These are phyloP conservation scores for Elymnias hypermnestra DNA, from an alignment of 1,140 invertebrate species.

Conservation along the genomic window DNA sequence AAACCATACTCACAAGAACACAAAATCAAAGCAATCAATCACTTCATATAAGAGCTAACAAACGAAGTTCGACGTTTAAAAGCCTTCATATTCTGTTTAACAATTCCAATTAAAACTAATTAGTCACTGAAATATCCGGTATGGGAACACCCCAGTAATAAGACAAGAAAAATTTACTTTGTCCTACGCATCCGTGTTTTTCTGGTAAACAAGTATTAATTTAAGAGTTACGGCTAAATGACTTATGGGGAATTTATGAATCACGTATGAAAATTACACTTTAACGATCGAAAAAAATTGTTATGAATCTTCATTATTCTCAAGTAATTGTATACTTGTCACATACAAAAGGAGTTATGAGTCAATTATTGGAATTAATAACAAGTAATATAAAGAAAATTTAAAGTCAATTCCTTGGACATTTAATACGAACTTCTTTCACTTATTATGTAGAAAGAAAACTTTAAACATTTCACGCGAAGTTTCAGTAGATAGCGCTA, in stretches of 20 bases:
- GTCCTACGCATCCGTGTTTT: constrained; percentile 3
- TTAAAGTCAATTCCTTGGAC: too few species aligned
- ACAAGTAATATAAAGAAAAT: too few species aligned
- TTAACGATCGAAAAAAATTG: constrained; percentile 10
- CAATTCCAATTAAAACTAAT: constrained; percentile 4
- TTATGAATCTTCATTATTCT: constrained; percentile 8
- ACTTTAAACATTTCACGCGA: too few species aligned
- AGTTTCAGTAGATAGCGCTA: too few species aligned
- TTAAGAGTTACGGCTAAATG: constrained; percentile 3
- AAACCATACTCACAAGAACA: neutral
- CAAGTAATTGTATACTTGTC: neutral
- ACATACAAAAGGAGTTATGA: neutral
- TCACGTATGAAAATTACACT: constrained; percentile 8
- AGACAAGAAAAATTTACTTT: neutral
- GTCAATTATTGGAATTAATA: constrained; percentile 3
- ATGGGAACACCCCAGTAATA: constrained; percentile 6
- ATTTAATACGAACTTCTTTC: too few species aligned
- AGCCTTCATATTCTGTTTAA: neutral
- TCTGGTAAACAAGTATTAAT: constrained; percentile 5
- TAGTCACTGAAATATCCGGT: constrained; percentile 6
- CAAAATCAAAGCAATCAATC: neutral
- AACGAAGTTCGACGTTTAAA: neutral
- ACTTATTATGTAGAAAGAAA: too few species aligned
- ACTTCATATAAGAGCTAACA: neutral
- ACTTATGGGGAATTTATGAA: constrained; percentile 5